Base-by-base conservation (phyloP, 37 sponge, comb jelly and placozoan genomes). In the Diacarnus erythraeanus region DNA sequence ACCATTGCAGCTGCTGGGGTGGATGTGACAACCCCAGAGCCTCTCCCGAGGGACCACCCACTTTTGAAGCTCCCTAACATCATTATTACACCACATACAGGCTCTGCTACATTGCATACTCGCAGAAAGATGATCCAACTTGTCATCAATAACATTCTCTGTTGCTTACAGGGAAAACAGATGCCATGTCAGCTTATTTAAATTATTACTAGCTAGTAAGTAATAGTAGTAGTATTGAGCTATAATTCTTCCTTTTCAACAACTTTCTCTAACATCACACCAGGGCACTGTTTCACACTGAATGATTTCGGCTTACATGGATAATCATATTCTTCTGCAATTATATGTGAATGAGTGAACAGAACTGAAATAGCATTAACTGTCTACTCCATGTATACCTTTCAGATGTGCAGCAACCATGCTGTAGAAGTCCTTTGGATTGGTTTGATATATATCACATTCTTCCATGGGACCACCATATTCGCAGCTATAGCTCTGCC, bases 21-120 rank as follows among this genome's bases (percentile, higher is more conserved):
- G 39, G 92, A 95, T 74, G 93, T 92, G 59, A 92, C 92, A 31
- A 84, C 82, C 63, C 96, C 96, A 40, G 90, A 92, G 59, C 93
- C 87, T 33, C 83, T 95, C 44, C 93, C 92, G 2, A 35, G 84
- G 26, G 87, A 95, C 77, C 96, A 95, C 69, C 81, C 80, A 30
- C 86, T 95, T 15, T 78, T 95, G 29, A 38, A 51, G 6, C 39
- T 92, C 37, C 36, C 64, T 17, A 95, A 95, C 74, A 78, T 92
- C 31, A 77, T 60, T 41, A 74, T 92, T 77, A 92, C 93, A 0
- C 96, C 96, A 6, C 96, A 95, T 70, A 65, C 75, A 6, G 78
- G 92, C 0, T 84, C 84, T 73, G 88, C 95, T 2, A 93, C 93
- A 35, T 22, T 79, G 36, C 68, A 74, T 18, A 85, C 90, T 0